phyloP scores from a whole-genome alignment of 2,888 invertebrate species.

The Archaeoteleia sp. region DNA sequence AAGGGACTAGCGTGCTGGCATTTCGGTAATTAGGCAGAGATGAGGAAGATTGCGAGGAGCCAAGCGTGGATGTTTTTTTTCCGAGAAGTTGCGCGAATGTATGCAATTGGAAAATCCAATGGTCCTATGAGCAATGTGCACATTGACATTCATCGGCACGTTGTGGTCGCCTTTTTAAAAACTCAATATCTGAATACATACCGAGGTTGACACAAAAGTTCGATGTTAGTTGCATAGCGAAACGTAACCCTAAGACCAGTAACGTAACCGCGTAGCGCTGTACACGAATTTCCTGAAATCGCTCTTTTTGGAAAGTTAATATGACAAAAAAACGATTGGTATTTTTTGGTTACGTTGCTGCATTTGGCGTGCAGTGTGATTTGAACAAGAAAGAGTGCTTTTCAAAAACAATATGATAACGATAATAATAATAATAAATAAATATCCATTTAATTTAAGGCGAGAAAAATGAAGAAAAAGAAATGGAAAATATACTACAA shows the following conservation, averaged over 20 bases:
- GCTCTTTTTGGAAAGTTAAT: background rate
- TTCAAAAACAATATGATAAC: constrained; percentile 9
- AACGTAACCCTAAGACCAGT: constrained; percentile 2
- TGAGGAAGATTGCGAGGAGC: no score
- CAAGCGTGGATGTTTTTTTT: no score
- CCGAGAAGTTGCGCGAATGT: no score
- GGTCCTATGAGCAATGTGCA: no score
- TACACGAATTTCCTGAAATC: background rate
- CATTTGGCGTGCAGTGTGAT: constrained; percentile 30
- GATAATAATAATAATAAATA: constrained; percentile 12
- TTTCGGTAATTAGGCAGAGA: no score
- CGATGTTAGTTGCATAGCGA: constrained; percentile 14
- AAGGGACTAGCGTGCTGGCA: no score
- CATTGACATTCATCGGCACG: constrained; percentile 1
- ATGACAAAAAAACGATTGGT: background rate
- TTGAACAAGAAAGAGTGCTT: constrained; percentile 34
- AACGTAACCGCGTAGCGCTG: constrained; percentile 1
- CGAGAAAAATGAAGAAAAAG: constrained; percentile 12
- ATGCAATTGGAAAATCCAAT: no score
- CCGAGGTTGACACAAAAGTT: constrained; percentile 14
- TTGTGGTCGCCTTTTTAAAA: constrained; percentile 1
- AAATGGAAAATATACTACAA: constrained; percentile 14
- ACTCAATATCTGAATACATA: background rate
- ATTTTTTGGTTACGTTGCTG: constrained; percentile 14
- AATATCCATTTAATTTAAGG: constrained; percentile 12